These are phyloP conservation scores for Tuberolachnus salignus DNA, from an alignment of 2,888 invertebrate species.

Conservation along the genomic window DNA sequence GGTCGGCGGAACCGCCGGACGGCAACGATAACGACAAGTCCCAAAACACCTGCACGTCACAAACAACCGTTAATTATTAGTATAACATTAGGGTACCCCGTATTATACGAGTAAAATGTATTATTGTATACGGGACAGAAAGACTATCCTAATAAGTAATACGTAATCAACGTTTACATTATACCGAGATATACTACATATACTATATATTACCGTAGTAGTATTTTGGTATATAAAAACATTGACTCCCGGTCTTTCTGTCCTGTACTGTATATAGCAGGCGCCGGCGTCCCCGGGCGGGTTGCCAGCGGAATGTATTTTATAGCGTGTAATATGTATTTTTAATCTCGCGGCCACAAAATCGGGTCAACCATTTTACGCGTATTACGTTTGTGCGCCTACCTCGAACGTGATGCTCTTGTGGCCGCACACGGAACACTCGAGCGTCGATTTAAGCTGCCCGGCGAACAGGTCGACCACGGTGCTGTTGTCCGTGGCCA, in stretches of 20 bases:
- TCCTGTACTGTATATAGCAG: background rate
- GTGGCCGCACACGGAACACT: slow-evolving; percentile 75
- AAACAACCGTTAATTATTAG: too few relatives aligned
- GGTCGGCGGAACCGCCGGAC: slow-evolving; percentile 60
- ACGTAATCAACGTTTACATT: too few relatives aligned
- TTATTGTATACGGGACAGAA: too few relatives aligned
- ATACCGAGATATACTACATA: too few relatives aligned
- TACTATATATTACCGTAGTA: too few relatives aligned
- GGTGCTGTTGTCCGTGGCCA: slow-evolving; percentile 73
- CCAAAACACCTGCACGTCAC: slow-evolving; percentile 70
- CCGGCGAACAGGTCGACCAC: slow-evolving; percentile 84
- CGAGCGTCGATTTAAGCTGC: slow-evolving; percentile 81
- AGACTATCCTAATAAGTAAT: too few relatives aligned
- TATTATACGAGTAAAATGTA: too few relatives aligned
- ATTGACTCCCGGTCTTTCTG: too few relatives aligned
- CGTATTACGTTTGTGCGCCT: background rate
- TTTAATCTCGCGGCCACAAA: slow-evolving; percentile 31
- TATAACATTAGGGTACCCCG: too few relatives aligned
- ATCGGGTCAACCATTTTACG: slow-evolving; percentile 11
- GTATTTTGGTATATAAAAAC: too few relatives aligned
- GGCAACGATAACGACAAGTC: slow-evolving; percentile 83
- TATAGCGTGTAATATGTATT: slow-evolving; percentile 10
- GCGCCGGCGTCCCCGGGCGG: slow-evolving; percentile 22
- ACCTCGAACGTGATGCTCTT: slow-evolving; percentile 81
- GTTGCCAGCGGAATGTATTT: slow-evolving; percentile 31